These are phyloP conservation scores for Coecobrya sp. DNA, from an alignment of 2,888 invertebrate species.

Conservation along the genomic window DNA sequence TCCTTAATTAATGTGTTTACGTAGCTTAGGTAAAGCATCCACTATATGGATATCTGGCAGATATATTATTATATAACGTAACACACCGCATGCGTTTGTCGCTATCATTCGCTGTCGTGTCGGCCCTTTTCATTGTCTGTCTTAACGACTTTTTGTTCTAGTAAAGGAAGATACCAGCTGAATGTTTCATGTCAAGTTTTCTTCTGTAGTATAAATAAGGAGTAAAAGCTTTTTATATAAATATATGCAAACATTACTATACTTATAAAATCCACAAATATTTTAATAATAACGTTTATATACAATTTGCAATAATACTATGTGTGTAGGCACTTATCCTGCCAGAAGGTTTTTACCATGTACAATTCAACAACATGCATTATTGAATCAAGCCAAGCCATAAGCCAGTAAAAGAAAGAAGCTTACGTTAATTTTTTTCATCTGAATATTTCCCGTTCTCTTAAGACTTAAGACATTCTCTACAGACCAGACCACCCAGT, in stretches of 20 bases:
- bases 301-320: not conserved
- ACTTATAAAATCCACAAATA: not conserved
- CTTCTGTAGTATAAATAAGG: not conserved
- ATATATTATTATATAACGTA: too few relatives aligned
- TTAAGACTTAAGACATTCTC: not conserved
- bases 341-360: not conserved
- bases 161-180: not conserved
- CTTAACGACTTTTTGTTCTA: not conserved
- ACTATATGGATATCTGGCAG: slow-evolving; percentile 34
- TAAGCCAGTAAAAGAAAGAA: not conserved
- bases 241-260: too few relatives aligned
- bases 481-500: not conserved
- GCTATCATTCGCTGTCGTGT: too few relatives aligned
- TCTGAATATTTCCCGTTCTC: not conserved
- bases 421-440: slow-evolving; percentile 58
- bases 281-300: not conserved
- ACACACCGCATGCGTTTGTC: too few relatives aligned
- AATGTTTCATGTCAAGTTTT: slow-evolving; percentile 57
- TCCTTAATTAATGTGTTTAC: not conserved
- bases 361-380: not conserved
- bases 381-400: slow-evolving; percentile 37
- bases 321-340: not conserved
- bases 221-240: not conserved
- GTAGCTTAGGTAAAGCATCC: not conserved
- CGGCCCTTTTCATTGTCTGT: not conserved